Conservation (phyloP, 2,888 invertebrate genomes). For the Marasmarcha lunaedactyla region DNA sequence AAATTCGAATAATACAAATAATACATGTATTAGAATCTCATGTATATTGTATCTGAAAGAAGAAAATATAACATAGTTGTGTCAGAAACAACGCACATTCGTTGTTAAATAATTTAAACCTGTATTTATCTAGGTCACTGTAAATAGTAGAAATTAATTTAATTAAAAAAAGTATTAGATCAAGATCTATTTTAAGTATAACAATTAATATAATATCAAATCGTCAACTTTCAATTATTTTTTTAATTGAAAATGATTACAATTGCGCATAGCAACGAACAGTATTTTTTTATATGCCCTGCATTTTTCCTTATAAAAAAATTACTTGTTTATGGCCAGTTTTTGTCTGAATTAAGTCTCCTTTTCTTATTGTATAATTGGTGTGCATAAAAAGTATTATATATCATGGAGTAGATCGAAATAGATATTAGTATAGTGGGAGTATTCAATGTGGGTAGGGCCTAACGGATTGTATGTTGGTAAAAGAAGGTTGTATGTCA, state of each 20-base stretch:
- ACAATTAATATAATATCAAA: conserved; percentile 28
- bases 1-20: no score
- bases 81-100: conserved; percentile 10
- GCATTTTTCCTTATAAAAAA: background rate
- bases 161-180: conserved; percentile 49
- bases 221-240: no score
- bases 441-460: no score
- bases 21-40: background rate
- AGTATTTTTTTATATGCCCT: conserved; percentile 12
- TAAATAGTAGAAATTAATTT: conserved; percentile 44
- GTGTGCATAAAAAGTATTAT: no score
- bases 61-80: background rate
- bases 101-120: background rate
- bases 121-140: conserved; percentile 20
- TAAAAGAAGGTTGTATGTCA: no score
- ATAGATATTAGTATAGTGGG: no score
- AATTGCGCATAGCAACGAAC: conserved; percentile 16
- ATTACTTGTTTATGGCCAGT: no score
- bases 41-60: background rate
- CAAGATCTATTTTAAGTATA: conserved; percentile 48
- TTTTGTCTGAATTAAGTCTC: background rate
- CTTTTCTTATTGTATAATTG: no score
- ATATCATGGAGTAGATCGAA: no score
- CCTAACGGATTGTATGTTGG: no score
- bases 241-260: conserved; percentile 4